phyloP scores from a whole-genome alignment of 2,113 vertebrate species.

The Phyllopteryx taeniolatus region DNA sequence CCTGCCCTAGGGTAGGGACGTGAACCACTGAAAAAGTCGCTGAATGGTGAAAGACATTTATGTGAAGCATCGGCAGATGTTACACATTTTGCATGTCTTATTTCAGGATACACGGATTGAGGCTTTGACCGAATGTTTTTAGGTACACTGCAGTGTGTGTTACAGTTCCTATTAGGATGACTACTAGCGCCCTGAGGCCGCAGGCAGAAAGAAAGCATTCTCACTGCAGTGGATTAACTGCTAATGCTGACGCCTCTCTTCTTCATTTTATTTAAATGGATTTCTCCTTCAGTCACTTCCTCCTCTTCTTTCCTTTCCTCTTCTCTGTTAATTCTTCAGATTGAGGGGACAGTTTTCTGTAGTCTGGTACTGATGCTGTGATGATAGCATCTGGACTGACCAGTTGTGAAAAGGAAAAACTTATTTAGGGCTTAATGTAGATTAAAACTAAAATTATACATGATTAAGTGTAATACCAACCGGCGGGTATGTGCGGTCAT shows the following conservation, averaged over 20 bases:
- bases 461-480: slow-evolving; percentile 50
- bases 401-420: slow-evolving; percentile 42
- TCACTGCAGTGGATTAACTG: slow-evolving; percentile 68
- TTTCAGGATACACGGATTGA: not conserved
- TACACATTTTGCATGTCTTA: slow-evolving; percentile 3
- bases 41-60: slow-evolving; percentile 27
- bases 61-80: slow-evolving; percentile 10
- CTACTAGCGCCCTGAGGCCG: slow-evolving; percentile 53
- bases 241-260: slow-evolving; percentile 63
- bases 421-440: slow-evolving; percentile 50
- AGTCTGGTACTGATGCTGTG: slow-evolving; percentile 47
- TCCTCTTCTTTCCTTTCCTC: slow-evolving; percentile 18
- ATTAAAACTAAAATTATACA: slow-evolving; percentile 45
- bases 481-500: slow-evolving; percentile 37
- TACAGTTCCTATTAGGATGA: slow-evolving; percentile 48
- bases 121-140: slow-evolving; percentile 17
- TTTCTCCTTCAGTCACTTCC: slow-evolving; percentile 43
- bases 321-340: slow-evolving; percentile 45
- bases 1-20: slow-evolving; percentile 52
- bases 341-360: slow-evolving; percentile 44
- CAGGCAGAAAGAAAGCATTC: slow-evolving; percentile 56
- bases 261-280: slow-evolving; percentile 67
- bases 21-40: slow-evolving; percentile 23
- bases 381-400: slow-evolving; percentile 50
- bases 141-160: slow-evolving; percentile 30